A percentile compares a stretch with the other conserved stretches of the same genome.
phyloP scores from a whole-genome alignment of 2,888 invertebrate genomes.

The Invenusta paracnida region DNA sequence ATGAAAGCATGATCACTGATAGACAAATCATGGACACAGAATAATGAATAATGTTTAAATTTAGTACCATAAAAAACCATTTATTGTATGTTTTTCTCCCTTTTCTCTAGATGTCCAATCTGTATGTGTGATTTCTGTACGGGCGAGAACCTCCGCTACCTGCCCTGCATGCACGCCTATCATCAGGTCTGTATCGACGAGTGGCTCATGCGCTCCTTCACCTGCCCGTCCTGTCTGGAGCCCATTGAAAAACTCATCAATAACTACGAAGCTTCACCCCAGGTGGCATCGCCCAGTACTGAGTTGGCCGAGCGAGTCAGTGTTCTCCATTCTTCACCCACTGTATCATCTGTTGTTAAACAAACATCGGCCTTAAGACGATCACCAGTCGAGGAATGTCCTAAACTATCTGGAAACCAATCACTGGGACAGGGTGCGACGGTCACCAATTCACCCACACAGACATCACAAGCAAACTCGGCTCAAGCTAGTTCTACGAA shows the following conservation, averaged over 20 bases:
- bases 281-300: no score
- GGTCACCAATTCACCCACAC: no score
- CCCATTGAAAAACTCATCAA: constrained; percentile 72
- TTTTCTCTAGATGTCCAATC: constrained; percentile 68
- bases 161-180: constrained; percentile 80
- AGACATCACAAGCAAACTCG: no score
- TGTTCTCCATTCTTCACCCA: no score
- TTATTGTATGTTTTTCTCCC: not conserved
- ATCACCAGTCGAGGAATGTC: no score
- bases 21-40: not conserved
- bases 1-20: not conserved
- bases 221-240: constrained; percentile 80
- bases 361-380: no score
- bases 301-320: no score
- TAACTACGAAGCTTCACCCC: no score
- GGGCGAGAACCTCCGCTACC: constrained; percentile 72
- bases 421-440: no score
- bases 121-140: constrained; percentile 79
- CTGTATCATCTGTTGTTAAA: no score
- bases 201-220: constrained; percentile 76
- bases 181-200: constrained; percentile 77
- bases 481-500: no score
- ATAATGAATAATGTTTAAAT: not conserved
- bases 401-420: no score
- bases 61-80: not conserved